These are phyloP conservation scores for Ammodytes dubius DNA, from an alignment of 2,113 vertebrate genomes.

Conservation along the genomic window DNA sequence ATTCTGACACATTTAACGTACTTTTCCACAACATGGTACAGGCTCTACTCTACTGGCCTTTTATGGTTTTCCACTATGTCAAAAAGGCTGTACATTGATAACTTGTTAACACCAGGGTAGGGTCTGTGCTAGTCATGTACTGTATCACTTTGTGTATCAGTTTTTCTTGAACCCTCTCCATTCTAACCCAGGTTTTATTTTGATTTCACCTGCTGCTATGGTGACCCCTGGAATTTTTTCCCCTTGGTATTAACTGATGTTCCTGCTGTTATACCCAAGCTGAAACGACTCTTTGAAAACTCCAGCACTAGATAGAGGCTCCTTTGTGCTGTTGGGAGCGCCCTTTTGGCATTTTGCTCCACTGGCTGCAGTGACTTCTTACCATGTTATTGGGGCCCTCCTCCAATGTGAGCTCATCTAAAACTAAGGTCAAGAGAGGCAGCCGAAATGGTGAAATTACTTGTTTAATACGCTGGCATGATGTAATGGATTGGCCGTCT, in stretches of 20 bases:
- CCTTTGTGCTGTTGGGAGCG: conserved; percentile 73
- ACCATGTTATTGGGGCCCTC: conserved; percentile 74
- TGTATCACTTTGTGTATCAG: conserved; percentile 18
- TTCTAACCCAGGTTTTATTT: conserved; percentile 51
- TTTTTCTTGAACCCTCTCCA: conserved; percentile 6
- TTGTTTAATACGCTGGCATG: conserved; percentile 65
- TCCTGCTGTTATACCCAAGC: conserved; percentile 60
- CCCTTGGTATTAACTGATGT: conserved; percentile 49
- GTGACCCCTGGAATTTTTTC: conserved; percentile 43
- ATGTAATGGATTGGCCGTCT: conserved; percentile 73
- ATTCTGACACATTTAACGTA: conserved; percentile 34
- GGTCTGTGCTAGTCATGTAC: conserved; percentile 6
- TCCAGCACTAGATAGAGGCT: conserved; percentile 64
- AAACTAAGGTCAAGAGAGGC: conserved; percentile 71
- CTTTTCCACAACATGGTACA: conserved; percentile 64
- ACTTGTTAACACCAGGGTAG: conserved; percentile 4
- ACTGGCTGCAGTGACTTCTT: conserved; percentile 55
- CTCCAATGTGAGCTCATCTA: conserved; percentile 68
- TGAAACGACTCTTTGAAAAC: conserved; percentile 66
- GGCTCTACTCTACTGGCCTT: too few relatives aligned
- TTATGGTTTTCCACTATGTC: too few relatives aligned
- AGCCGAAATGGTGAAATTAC: conserved; percentile 67
- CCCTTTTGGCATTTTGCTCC: conserved; percentile 59
- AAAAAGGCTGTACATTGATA: too few relatives aligned
- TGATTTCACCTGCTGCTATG: conserved; percentile 71